Evolutionary conservation across 2,888 invertebrate species (phyloP).

Genomic region (Oscheius sp.): DNA sequence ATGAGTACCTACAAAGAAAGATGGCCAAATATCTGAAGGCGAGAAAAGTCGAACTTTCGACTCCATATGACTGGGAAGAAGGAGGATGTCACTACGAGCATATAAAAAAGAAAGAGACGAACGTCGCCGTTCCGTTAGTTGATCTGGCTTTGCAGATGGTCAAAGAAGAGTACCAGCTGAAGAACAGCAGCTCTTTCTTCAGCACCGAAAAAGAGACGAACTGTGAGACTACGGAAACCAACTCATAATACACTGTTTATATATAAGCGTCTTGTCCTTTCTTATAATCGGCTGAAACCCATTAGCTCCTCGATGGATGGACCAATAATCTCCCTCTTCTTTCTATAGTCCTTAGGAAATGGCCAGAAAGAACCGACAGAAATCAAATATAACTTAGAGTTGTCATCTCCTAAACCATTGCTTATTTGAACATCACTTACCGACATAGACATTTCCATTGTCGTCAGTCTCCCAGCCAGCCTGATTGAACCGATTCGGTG

Average conservation of each 20-base stretch:
- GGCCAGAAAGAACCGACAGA: slow-evolving; percentile 30
- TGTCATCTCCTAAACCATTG: slow-evolving; percentile 26
- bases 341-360: slow-evolving; percentile 31
- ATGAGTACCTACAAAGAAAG: slow-evolving; percentile 34
- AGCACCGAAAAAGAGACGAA: too few species aligned
- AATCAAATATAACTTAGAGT: slow-evolving; percentile 25
- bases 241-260: too few species aligned
- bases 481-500: slow-evolving; percentile 22
- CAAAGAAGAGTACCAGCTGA: too few species aligned
- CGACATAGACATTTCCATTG: slow-evolving; percentile 29
- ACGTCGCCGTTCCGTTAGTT: too few species aligned
- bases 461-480: slow-evolving; percentile 31
- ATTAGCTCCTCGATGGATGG: neutral
- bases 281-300: slow-evolving; percentile 5
- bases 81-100: slow-evolving; percentile 30
- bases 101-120: neutral
- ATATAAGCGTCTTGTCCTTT: neutral
- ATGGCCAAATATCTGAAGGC: neutral
- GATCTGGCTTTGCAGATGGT: too few species aligned
- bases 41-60: neutral
- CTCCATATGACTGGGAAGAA: slow-evolving; percentile 45
- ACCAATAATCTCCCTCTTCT: slow-evolving; percentile 9
- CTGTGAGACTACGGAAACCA: too few species aligned
- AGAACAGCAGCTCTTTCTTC: too few species aligned
- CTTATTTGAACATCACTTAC: too few species aligned